Percentiles rank a stretch among this genome's conserved stretches.
Conservation (phyloP, 2,888 invertebrate species). For the Horisme vitalbata region DNA sequence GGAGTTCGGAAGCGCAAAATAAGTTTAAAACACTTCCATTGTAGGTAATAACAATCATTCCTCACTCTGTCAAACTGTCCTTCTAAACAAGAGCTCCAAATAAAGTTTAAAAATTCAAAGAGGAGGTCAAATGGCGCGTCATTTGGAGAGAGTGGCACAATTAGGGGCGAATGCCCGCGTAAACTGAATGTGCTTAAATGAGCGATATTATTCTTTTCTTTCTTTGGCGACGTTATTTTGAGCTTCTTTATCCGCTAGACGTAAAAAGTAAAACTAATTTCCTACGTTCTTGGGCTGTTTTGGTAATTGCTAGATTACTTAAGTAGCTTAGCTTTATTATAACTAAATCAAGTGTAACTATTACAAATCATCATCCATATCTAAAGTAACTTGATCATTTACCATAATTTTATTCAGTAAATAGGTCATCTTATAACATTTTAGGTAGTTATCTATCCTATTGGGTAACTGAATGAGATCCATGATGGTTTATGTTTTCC, state of each 20-base stretch:
- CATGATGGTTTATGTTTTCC: no score
- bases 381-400: no score
- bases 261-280: constrained; percentile 37
- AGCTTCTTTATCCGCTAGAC: constrained; percentile 29
- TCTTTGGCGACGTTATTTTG: constrained; percentile 36
- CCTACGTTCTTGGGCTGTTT: constrained; percentile 15
- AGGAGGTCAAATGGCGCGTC: constrained; percentile 35
- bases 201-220: constrained; percentile 38
- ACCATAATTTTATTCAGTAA: no score
- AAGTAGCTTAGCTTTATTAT: no score
- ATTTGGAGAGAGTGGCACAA: constrained; percentile 33
- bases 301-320: no score
- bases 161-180: constrained; percentile 35
- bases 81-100: constrained; percentile 25
- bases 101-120: constrained; percentile 34
- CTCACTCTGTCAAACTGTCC: constrained; percentile 14
- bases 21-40: constrained; percentile 16
- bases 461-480: no score
- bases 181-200: constrained; percentile 38
- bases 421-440: no score
- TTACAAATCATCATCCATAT: no score
- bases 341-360: no score
- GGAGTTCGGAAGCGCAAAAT: neutral
- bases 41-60: constrained; percentile 16
- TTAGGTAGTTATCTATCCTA: no score